Evolutionary conservation across 2,113 vertebrate genomes (phyloP), one percentile per base, ranked within the genome.

Genomic region (Odontophorus gujanensis): DNA sequence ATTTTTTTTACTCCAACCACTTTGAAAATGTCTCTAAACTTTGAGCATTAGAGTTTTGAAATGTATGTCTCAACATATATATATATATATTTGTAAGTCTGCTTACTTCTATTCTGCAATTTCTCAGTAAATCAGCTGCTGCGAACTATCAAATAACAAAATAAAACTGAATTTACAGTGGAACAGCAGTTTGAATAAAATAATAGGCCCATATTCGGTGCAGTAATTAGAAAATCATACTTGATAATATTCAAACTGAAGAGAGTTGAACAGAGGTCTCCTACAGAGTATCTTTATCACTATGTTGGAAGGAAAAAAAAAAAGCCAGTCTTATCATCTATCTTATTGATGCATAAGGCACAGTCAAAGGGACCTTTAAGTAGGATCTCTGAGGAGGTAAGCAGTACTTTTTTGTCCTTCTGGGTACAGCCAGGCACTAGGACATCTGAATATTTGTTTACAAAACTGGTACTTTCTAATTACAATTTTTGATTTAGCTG

Each of bases 401-500:
- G 8, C 62, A 16, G 14, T 67, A 21, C 5, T 71, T 59, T 71
- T 26, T n/a, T 71, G 32, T 67, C 81, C 72, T 84, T 75, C 38
- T 32, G 20, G 6, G 2, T 73, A 51, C 6, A 30, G 14, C 3
- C 25, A 85, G 48, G 17, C 10, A 30, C 43, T 34, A 42, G 5
- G 5, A 2, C 40, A 8, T 28, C 20, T 75, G 38, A 13, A 45
- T 4, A 34, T 57, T 67, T 76, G n/a, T 34, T 43, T 51, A 55
- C 38, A 57, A 71, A 71, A 71, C 25, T 16, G 15, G 7, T n/a
- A n/a, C 14, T 66, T 93, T 67, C 55, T 55, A 74, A 15, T 58
- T 11, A 32, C 1, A 0, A 8, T 14, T 78, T 68, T 50, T 4
- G 5, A 59, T 13, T 74, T 53, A 43, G 1, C 8, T 69, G 3